phyloP scores from a whole-genome alignment of 2,888 invertebrate species.

The Diloba caeruleocephala region DNA sequence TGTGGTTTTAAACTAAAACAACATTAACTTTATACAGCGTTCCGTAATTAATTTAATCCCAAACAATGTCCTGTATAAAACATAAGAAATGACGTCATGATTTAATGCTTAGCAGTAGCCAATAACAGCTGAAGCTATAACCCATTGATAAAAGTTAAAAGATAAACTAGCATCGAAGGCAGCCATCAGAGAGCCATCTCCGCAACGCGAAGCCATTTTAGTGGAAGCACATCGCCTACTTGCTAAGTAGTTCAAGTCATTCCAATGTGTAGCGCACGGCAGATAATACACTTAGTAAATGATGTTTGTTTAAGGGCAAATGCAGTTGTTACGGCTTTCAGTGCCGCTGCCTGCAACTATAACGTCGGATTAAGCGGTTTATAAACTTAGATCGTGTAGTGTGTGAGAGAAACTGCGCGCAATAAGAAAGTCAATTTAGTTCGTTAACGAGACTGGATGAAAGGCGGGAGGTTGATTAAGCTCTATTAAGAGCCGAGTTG shows the following conservation, averaged over 20 bases:
- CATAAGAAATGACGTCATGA: slow-evolving; percentile 45
- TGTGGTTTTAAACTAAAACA: slow-evolving; percentile 25
- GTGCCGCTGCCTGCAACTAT: slow-evolving; percentile 67
- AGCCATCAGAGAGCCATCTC: slow-evolving; percentile 74
- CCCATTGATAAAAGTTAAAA: slow-evolving; percentile 75
- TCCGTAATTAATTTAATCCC: slow-evolving; percentile 38
- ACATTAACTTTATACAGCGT: slow-evolving; percentile 26
- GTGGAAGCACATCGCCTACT: slow-evolving; percentile 69
- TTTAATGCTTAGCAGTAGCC: slow-evolving; percentile 58
- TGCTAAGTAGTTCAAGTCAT: slow-evolving; percentile 76
- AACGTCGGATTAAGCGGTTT: slow-evolving; percentile 73
- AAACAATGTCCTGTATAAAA: slow-evolving; percentile 25
- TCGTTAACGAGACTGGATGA: slow-evolving; percentile 81
- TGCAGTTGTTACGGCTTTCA: slow-evolving; percentile 79
- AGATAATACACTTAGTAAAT: slow-evolving; percentile 76
- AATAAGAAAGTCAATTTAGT: slow-evolving; percentile 82
- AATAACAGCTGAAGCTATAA: slow-evolving; percentile 71
- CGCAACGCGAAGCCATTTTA: slow-evolving; percentile 74
- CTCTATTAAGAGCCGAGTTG: slow-evolving; percentile 71
- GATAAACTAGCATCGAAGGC: slow-evolving; percentile 75
- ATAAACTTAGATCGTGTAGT: slow-evolving; percentile 71
- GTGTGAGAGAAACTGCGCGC: slow-evolving; percentile 68
- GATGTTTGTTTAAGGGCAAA: slow-evolving; percentile 76
- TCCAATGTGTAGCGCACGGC: slow-evolving; percentile 70
- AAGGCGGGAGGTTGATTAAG: slow-evolving; percentile 80